Evolutionary conservation across 2,113 vertebrate genomes (phyloP).

Genomic region (Prunella himalayana): DNA sequence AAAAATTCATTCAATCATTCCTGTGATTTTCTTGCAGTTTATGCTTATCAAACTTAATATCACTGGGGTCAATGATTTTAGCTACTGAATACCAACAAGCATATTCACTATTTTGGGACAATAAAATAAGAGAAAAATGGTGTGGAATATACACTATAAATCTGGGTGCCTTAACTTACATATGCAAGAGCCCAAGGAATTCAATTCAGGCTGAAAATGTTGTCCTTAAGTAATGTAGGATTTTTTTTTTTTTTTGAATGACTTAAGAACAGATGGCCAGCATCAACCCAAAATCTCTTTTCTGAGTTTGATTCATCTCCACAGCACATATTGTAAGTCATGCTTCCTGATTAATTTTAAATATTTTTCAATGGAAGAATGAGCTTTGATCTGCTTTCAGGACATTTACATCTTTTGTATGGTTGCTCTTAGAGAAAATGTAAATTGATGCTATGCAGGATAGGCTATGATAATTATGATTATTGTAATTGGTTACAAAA

Average conservation of each 20-base stretch:
- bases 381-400: constrained; percentile 45
- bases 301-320: background rate
- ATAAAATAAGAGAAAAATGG: background rate
- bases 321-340: background rate
- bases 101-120: background rate
- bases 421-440: background rate
- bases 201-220: background rate
- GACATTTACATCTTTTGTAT: constrained; percentile 26
- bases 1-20: background rate
- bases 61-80: background rate
- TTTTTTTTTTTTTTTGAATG: background rate
- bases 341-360: constrained; percentile 9
- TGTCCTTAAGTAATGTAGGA: background rate
- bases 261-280: constrained; percentile 11
- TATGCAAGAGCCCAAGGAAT: background rate
- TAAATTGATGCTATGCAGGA: constrained; percentile 20
- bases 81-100: background rate
- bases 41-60: background rate
- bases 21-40: background rate
- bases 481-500: constrained; percentile 5
- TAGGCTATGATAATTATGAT: background rate
- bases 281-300: background rate
- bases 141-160: background rate
- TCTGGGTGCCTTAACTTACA: background rate
- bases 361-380: constrained; percentile 3